These are phyloP conservation scores for Hirtodrosophila duncani DNA, from an alignment of 2,888 invertebrate genomes.

Conservation along the genomic window DNA sequence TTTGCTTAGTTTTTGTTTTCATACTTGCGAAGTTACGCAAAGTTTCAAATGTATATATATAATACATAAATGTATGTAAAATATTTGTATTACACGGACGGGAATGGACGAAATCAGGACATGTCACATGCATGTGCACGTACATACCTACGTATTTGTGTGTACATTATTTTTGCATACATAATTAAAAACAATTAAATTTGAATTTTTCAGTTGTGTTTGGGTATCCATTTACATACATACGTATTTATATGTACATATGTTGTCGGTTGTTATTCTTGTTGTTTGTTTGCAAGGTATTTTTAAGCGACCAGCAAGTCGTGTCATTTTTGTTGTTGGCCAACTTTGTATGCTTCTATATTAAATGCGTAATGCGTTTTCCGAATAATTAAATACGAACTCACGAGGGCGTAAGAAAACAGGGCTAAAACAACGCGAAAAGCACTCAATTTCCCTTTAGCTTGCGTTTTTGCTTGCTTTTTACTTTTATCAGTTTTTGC, in stretches of 20 bases:
- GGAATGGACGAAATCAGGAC: not conserved
- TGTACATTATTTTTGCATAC: constrained; percentile 12
- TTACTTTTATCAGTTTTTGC: too few species aligned
- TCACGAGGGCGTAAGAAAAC: too few species aligned
- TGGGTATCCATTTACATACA: constrained; percentile 8
- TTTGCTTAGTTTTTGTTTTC: constrained; percentile 12
- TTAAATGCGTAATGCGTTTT: too few species aligned
- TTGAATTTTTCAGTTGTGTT: constrained; percentile 12
- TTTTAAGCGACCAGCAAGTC: too few species aligned
- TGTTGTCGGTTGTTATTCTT: constrained; percentile 1
- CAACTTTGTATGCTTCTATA: not conserved
- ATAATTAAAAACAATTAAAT: constrained; percentile 28
- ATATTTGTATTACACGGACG: constrained; percentile 20
- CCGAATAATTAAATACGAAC: too few species aligned
- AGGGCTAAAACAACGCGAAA: too few species aligned
- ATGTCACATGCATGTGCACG: constrained; percentile 7
- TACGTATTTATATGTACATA: constrained; percentile 5
- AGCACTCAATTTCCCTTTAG: too few species aligned
- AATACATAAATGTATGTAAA: too few species aligned
- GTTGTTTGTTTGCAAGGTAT: constrained; percentile 5
- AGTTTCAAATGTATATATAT: too few species aligned
- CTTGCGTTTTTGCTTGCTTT: too few species aligned
- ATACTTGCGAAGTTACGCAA: constrained; percentile 30
- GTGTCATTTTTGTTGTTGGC: not conserved
- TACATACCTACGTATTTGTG: too few species aligned